Evolutionary conservation across 2,113 vertebrate genomes (phyloP).

Genomic region (Polyodon spathula): DNA sequence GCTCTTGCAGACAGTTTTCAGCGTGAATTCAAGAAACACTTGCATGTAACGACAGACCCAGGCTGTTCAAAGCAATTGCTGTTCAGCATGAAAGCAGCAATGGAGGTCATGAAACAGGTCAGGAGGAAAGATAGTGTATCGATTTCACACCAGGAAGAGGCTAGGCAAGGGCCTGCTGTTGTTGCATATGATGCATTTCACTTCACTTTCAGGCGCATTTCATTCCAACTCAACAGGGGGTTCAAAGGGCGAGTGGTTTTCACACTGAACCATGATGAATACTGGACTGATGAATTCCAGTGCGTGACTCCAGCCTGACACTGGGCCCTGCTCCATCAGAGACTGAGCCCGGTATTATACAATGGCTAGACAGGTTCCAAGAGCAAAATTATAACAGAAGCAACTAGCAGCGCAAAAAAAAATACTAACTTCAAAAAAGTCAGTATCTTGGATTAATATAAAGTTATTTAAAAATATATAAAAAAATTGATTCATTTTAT

Average conservation of each 20-base stretch:
- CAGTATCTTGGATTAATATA: too few species aligned
- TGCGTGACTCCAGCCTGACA: slow-evolving; percentile 63
- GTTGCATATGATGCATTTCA: slow-evolving; percentile 69
- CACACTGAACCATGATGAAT: slow-evolving; percentile 75
- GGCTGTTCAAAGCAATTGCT: slow-evolving; percentile 81
- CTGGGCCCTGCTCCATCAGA: slow-evolving; percentile 52
- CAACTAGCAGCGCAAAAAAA: too few species aligned
- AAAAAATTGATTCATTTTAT: too few species aligned
- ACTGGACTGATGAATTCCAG: slow-evolving; percentile 65
- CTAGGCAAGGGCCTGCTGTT: slow-evolving; percentile 53
- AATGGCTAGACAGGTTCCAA: too few species aligned
- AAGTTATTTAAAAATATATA: too few species aligned
- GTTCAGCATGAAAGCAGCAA: slow-evolving; percentile 76
- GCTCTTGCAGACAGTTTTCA: slow-evolving; percentile 65
- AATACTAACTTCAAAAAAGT: too few species aligned
- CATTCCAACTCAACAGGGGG: slow-evolving; percentile 69
- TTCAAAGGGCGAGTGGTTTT: slow-evolving; percentile 70
- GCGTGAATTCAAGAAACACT: slow-evolving; percentile 60
- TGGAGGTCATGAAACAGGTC: slow-evolving; percentile 78
- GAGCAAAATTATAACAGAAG: too few species aligned
- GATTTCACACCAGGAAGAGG: slow-evolving; percentile 79
- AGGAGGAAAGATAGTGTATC: slow-evolving; percentile 84
- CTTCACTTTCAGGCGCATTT: slow-evolving; percentile 73
- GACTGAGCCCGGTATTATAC: slow-evolving; percentile 39
- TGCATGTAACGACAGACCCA: slow-evolving; percentile 68